Percentiles rank a stretch among this genome's conserved stretches.
Conservation (phyloP, 2,888 invertebrate genomes). For the Agelastica alni region DNA sequence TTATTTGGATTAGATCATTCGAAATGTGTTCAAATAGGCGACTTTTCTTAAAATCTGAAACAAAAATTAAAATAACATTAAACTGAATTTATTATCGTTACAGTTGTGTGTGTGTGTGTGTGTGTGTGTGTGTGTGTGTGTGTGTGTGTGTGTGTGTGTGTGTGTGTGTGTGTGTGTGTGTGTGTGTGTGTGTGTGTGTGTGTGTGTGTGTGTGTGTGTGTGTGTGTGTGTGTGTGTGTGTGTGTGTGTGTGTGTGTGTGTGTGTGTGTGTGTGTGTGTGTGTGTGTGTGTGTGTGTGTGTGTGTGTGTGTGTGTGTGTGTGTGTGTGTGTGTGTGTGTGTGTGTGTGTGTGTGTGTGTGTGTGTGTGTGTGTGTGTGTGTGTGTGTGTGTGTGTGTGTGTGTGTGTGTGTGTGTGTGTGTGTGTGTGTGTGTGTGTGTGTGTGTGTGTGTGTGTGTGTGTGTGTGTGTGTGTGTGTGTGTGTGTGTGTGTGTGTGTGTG, state of each 20-base stretch:
- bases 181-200: slow-evolving; percentile 6
- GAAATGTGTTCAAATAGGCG: slow-evolving; percentile 68
- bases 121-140: slow-evolving; percentile 7
- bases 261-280: slow-evolving; percentile 3
- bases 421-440: neutral
- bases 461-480: neutral
- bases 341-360: neutral
- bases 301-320: neutral
- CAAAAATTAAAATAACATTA: neutral
- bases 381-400: neutral
- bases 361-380: neutral
- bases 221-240: slow-evolving; percentile 5
- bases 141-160: slow-evolving; percentile 3
- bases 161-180: slow-evolving; percentile 6
- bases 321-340: neutral
- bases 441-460: neutral
- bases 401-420: neutral
- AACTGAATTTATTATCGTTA: too few relatives aligned
- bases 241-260: slow-evolving; percentile 5
- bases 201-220: slow-evolving; percentile 4
- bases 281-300: slow-evolving; percentile 3
- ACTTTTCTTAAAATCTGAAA: slow-evolving; percentile 55
- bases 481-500: neutral
- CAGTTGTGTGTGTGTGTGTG: slow-evolving; percentile 8
- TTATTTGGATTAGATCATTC: slow-evolving; percentile 61